Conservation (phyloP, 2,113 vertebrate species). For the Callionymus lyra region DNA sequence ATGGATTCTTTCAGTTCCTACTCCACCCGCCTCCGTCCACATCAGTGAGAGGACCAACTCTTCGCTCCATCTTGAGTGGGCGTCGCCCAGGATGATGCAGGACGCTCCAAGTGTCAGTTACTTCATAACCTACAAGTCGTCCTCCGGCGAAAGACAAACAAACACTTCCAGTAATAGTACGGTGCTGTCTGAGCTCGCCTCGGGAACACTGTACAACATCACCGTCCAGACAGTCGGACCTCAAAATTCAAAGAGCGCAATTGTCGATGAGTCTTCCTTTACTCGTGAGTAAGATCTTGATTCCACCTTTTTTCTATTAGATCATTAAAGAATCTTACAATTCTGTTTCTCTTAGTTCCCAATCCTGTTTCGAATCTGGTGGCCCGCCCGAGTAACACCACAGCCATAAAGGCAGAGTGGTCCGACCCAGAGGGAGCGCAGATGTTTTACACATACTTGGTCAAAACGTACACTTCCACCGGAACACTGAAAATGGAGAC, state of each 20-base stretch:
- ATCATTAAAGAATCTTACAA: neutral
- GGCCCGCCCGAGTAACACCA: constrained; percentile 10
- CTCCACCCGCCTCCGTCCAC: constrained; percentile 18
- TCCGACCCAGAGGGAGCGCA: constrained; percentile 1
- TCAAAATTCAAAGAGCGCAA: neutral
- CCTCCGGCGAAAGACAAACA: rapidly evolving
- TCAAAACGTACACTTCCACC: neutral
- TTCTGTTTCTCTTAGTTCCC: constrained; percentile 29
- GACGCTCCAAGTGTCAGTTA: constrained; percentile 22
- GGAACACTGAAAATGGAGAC: neutral
- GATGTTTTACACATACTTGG: constrained; percentile 5
- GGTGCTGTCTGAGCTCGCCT: constrained; percentile 6
- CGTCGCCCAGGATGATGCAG: constrained; percentile 5
- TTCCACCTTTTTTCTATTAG: no score
- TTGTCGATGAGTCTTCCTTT: neutral
- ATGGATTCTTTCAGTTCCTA: constrained; percentile 32
- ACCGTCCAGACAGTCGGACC: constrained; percentile 32
- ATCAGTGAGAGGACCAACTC: constrained; percentile 9
- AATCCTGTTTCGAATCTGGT: constrained; percentile 35
- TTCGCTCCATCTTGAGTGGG: constrained; percentile 35
- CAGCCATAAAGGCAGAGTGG: constrained; percentile 33
- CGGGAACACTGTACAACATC: constrained; percentile 38
- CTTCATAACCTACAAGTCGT: constrained; percentile 12
- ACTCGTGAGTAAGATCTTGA: constrained; percentile 48
- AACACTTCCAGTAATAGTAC: rapidly evolving